Conservation (phyloP, 2,888 invertebrate species). For the Sialis fuliginosa region DNA sequence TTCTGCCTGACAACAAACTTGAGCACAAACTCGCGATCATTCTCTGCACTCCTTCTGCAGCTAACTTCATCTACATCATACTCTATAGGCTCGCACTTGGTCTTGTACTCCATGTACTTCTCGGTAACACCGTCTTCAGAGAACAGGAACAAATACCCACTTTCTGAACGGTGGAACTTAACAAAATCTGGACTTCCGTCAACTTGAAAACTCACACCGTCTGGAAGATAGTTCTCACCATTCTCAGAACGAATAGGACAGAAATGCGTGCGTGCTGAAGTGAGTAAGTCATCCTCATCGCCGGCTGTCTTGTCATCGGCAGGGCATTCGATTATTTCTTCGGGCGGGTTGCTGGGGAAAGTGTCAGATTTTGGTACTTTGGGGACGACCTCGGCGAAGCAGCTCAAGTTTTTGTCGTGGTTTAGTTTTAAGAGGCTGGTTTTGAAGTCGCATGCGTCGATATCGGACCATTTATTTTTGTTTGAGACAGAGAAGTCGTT, state of each 20-base stretch:
- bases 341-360: slow-evolving; percentile 3
- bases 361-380: neutral
- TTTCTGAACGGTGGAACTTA: slow-evolving; percentile 45
- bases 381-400: slow-evolving; percentile 40
- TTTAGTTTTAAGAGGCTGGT: slow-evolving; percentile 37
- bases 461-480: slow-evolving; percentile 10
- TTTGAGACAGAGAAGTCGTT: slow-evolving; percentile 1
- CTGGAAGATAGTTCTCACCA: slow-evolving; percentile 29
- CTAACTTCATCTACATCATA: neutral
- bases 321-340: slow-evolving; percentile 4
- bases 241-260: slow-evolving; percentile 41
- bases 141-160: slow-evolving; percentile 41
- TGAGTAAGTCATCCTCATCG: slow-evolving; percentile 51
- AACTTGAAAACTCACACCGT: slow-evolving; percentile 58
- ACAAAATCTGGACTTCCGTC: slow-evolving; percentile 41
- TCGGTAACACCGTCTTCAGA: slow-evolving; percentile 28
- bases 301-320: slow-evolving; percentile 13
- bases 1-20: slow-evolving; percentile 48
- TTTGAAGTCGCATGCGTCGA: slow-evolving; percentile 21
- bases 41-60: slow-evolving; percentile 20
- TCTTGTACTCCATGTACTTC: slow-evolving; percentile 35
- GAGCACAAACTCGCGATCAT: slow-evolving; percentile 31
- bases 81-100: slow-evolving; percentile 12
- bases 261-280: slow-evolving; percentile 67
- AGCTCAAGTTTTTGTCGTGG: slow-evolving; percentile 40